Conservation (phyloP, 1,140 invertebrate genomes). For the Ceratoteleas bidentatus region DNA sequence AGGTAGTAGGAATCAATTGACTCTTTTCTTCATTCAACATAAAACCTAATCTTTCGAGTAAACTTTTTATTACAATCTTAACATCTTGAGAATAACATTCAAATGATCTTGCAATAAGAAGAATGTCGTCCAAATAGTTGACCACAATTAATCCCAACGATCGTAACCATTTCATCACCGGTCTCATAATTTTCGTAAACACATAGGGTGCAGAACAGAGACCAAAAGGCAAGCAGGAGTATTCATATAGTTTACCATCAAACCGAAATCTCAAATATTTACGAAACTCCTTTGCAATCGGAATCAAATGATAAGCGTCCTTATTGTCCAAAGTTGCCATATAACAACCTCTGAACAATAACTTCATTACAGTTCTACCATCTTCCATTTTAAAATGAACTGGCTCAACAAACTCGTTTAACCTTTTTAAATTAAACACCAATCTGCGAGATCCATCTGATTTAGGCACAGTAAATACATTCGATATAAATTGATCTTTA, state of each 20-base stretch:
- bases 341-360: background rate
- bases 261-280: background rate
- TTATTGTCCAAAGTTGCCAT: background rate
- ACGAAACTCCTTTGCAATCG: background rate
- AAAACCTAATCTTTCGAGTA: background rate
- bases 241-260: background rate
- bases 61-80: background rate
- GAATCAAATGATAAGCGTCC: background rate
- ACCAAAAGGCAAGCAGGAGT: background rate
- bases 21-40: background rate
- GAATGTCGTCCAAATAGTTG: constrained; percentile 2
- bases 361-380: background rate
- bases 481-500: background rate
- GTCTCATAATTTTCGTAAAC: constrained; percentile 1
- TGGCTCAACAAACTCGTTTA: background rate
- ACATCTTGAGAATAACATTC: background rate
- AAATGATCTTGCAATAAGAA: background rate
- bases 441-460: background rate
- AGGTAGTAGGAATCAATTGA: background rate
- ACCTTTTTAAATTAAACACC: background rate
- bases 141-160: background rate
- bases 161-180: background rate
- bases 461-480: background rate
- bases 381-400: constrained; percentile 6
- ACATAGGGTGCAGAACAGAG: background rate